Evolutionary conservation across 92 coral and sea anemone genomes (phyloP).

Genomic region (Zoanthus solanderi): DNA sequence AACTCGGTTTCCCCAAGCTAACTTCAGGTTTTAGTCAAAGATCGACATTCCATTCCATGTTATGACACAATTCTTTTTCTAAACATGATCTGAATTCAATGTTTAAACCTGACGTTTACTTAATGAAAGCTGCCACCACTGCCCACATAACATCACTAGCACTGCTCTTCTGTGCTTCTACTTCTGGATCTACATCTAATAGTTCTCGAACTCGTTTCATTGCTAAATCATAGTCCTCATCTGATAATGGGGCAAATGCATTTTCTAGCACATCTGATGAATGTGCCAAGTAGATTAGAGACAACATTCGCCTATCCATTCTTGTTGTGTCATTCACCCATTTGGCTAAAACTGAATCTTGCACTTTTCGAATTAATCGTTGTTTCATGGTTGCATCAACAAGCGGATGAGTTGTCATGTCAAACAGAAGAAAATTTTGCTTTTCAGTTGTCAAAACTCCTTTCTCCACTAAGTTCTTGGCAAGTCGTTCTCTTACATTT

Average conservation of each 20-base stretch:
- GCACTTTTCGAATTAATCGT: slow-evolving; percentile 88
- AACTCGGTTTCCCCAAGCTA: neutral
- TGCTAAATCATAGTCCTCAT: slow-evolving; percentile 98
- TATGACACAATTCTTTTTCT: neutral
- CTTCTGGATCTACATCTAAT: slow-evolving; percentile 94
- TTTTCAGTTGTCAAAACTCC: slow-evolving; percentile 98
- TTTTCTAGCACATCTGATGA: slow-evolving; percentile 98
- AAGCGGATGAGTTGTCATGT: slow-evolving; percentile 99
- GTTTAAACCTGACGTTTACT: slow-evolving; percentile 42
- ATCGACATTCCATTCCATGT: neutral
- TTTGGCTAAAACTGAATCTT: slow-evolving; percentile 90
- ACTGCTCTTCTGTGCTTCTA: slow-evolving; percentile 85
- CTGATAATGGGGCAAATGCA: slow-evolving; percentile 96
- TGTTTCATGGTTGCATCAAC: slow-evolving; percentile 90
- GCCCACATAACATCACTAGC: slow-evolving; percentile 97
- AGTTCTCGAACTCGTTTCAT: slow-evolving; percentile 98
- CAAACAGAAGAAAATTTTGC: slow-evolving; percentile 97
- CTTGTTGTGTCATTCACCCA: slow-evolving; percentile 97
- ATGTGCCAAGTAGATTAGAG: slow-evolving; percentile 95
- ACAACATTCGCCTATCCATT: slow-evolving; percentile 86
- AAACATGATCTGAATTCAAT: neutral
- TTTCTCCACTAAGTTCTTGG: slow-evolving; percentile 98
- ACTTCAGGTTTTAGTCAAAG: neutral
- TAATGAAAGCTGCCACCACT: slow-evolving; percentile 96
- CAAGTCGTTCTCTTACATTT: slow-evolving; percentile 98